Percentiles rank a stretch among this genome's conserved stretches.
phyloP scores from a whole-genome alignment of 2,797 vertebrate genomes.

The Tenualosa ilisha region DNA sequence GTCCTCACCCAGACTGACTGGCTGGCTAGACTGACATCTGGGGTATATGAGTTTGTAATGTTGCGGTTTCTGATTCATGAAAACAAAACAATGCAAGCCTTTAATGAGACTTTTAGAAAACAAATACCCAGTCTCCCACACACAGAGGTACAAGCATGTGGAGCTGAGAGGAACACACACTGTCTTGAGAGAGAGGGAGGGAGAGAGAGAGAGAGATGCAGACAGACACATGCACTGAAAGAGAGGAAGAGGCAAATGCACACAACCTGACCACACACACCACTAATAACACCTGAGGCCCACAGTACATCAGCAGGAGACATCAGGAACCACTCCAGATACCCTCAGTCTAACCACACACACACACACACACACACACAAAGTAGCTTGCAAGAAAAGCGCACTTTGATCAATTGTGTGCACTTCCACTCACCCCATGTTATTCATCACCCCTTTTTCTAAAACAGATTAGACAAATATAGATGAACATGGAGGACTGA shows the following conservation, averaged over 20 bases:
- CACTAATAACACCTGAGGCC: background rate
- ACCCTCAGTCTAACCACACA: background rate
- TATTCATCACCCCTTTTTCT: too few species aligned
- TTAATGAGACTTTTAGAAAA: background rate
- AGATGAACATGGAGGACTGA: too few species aligned
- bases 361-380: background rate
- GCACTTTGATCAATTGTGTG: too few species aligned
- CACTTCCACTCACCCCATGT: too few species aligned
- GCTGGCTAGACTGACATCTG: background rate
- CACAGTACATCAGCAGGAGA: background rate
- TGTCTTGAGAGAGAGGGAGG: background rate
- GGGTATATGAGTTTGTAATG: background rate
- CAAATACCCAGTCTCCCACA: background rate
- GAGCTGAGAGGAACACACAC: background rate
- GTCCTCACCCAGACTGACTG: background rate
- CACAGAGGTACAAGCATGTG: background rate
- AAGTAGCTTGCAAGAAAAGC: too few species aligned
- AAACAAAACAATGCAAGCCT: background rate
- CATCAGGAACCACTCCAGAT: background rate
- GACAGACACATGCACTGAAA: background rate
- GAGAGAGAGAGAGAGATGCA: background rate
- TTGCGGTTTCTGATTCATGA: background rate
- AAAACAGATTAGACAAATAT: too few species aligned
- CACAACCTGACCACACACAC: slow-evolving; percentile 2
- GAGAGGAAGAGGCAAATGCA: background rate